Evolutionary conservation across 2,113 vertebrate species (phyloP).

Genomic region (Dipodomys ordii): DNA sequence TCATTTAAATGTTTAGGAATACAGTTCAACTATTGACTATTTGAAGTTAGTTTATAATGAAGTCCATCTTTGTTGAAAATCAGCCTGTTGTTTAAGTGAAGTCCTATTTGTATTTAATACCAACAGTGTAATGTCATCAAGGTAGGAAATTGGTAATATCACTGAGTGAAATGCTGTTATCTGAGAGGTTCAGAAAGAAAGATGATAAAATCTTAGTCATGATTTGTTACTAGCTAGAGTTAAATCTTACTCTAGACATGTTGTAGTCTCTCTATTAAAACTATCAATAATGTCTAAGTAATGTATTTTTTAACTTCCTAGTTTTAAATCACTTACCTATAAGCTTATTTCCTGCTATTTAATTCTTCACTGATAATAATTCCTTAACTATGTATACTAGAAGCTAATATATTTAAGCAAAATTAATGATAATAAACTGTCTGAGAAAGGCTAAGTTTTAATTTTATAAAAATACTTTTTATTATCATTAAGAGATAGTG

Average conservation of each 20-base stretch:
- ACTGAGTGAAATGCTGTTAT: background rate
- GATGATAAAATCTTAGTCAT: background rate
- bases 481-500: background rate
- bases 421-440: background rate
- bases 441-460: background rate
- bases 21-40: rapidly evolving
- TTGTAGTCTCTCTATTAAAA: background rate
- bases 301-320: background rate
- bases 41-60: background rate
- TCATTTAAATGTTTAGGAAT: background rate
- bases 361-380: background rate
- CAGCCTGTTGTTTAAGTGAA: background rate
- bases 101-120: background rate
- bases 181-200: background rate
- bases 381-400: background rate
- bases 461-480: conserved; percentile 5
- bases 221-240: background rate
- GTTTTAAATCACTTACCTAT: background rate
- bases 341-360: background rate
- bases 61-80: background rate
- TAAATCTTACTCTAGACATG: background rate
- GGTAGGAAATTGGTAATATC: background rate
- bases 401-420: conserved; percentile 1
- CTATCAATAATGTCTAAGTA: background rate
- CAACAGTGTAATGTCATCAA: background rate